phyloP scores from a whole-genome alignment of 1,140 invertebrate species.

The Aphelenchoides fujianensis region DNA sequence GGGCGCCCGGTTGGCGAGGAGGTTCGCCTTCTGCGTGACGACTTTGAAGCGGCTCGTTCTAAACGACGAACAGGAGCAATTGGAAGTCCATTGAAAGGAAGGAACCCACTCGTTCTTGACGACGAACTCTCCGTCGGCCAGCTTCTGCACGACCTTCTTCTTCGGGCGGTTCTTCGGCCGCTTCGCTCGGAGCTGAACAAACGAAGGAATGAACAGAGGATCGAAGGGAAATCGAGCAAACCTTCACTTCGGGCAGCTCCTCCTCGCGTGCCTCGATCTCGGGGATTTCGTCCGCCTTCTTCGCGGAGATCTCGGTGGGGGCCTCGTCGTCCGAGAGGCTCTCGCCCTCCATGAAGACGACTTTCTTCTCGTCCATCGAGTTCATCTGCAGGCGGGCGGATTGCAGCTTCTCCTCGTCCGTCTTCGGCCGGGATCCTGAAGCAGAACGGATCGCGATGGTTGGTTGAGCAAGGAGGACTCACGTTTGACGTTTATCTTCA shows the following conservation, averaged over 20 bases:
- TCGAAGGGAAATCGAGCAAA: not conserved
- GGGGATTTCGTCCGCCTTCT: slow-evolving; percentile 1
- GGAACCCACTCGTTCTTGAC: slow-evolving; percentile 25
- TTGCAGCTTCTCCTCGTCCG: not conserved
- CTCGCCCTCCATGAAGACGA: slow-evolving; percentile 13
- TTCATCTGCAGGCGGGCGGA: not conserved
- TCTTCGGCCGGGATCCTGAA: slow-evolving; percentile 13
- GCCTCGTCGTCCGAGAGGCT: slow-evolving; percentile 19
- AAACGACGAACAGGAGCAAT: too few relatives aligned
- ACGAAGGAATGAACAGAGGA: not conserved
- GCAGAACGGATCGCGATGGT: too few relatives aligned
- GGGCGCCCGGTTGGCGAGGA: not conserved
- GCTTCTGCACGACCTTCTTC: slow-evolving; percentile 24
- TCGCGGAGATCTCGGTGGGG: slow-evolving; percentile 19
- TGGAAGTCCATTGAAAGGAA: not conserved
- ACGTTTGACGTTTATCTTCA: slow-evolving; percentile 7
- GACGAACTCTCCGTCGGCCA: slow-evolving; percentile 21
- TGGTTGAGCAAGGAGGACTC: not conserved
- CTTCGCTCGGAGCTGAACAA: slow-evolving; percentile 12
- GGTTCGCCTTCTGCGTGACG: slow-evolving; percentile 11
- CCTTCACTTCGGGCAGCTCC: not conserved
- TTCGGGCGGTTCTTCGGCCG: slow-evolving; percentile 25
- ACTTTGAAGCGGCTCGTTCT: slow-evolving; percentile 34
- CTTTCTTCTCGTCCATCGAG: not conserved
- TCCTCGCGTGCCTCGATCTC: not conserved